phyloP scores from a whole-genome alignment of 2,888 invertebrate genomes.

The Netelia virgata region DNA sequence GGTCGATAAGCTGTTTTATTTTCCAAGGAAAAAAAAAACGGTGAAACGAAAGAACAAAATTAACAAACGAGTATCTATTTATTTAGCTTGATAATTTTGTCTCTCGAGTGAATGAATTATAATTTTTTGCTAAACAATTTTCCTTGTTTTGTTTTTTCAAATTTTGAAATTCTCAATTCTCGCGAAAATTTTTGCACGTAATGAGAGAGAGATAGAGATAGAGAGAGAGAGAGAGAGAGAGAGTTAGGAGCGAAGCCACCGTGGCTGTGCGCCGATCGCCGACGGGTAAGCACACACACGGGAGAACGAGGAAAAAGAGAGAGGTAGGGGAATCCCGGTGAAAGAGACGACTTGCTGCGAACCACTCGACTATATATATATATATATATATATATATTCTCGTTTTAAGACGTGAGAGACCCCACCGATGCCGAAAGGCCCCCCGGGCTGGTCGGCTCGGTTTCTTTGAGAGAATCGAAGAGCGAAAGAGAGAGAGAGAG shows the following conservation, averaged over 20 bases:
- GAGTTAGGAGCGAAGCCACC: neutral
- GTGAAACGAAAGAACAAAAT: no score
- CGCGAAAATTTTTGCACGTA: neutral
- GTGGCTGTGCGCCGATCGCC: neutral
- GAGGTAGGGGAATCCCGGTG: conserved; percentile 7
- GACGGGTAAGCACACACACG: neutral
- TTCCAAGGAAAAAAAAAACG: no score
- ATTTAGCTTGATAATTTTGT: no score
- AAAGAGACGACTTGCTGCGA: neutral
- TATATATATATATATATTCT: conserved; percentile 10
- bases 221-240: conserved; percentile 1
- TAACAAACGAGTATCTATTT: no score
- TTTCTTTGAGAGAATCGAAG: conserved; percentile 63
- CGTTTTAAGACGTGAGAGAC: conserved; percentile 59
- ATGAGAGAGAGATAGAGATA: conserved; percentile 1
- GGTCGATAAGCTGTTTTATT: no score
- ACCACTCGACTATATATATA: neutral
- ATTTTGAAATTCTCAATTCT: neutral
- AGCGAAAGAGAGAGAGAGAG: conserved; percentile 10
- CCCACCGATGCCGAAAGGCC: conserved; percentile 62
- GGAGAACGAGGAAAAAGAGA: neutral
- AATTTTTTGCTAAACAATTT: neutral
- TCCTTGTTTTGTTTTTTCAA: neutral
- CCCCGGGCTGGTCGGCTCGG: conserved; percentile 64
- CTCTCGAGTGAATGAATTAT: no score